Base-by-base conservation (phyloP, 1,140 invertebrate genomes). In the Musca domestica region DNA sequence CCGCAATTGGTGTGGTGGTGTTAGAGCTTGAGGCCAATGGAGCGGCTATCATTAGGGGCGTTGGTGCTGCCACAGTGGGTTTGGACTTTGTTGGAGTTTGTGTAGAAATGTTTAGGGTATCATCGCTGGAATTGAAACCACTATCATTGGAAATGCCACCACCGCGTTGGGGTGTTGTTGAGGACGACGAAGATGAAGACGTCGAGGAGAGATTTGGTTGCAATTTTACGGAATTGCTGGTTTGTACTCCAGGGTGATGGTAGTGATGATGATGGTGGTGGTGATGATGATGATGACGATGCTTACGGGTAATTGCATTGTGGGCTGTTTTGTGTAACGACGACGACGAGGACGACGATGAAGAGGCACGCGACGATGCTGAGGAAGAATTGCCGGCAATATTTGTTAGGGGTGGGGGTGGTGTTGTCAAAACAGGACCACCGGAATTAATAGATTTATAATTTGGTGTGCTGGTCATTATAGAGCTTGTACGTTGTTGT, bases 241-340 rank as follows among this genome's bases (percentile, higher is more conserved):
- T n/a, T 17, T 71, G 68, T 41, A 41, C 68, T 75, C 27, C 27
- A 34, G 27, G 71, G 49, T 76, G 74, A 67, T 73, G 71, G 46
- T 74, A 72, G 71, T 76, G 74, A 61, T 76, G 73, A 41, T 76
- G 73, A 48, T 78, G 76, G 7, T 76, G 72, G 20, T 80, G 77
- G 12, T 77, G 74, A 30, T 79, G 77, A 58, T 76, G 75, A 25
- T 76, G 76, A 22, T 73, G 76, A 64, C 76, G 77, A 68, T 80
- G 78, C 47, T 75, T 67, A 1, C 77, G 71, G 17, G 72, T 67
- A 20, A 71, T 71, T 19, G 76, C 73, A 69, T 80, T 81, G 25
- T 80, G 77, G 10, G 76, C 73, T 6, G 75, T 78, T 70, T 80
- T 81, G 68, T 78, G 78, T 58, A 80, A 47, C 64, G 75, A 67